Conservation (phyloP, 1,140 invertebrate genomes). For the Caerostris darwini region DNA sequence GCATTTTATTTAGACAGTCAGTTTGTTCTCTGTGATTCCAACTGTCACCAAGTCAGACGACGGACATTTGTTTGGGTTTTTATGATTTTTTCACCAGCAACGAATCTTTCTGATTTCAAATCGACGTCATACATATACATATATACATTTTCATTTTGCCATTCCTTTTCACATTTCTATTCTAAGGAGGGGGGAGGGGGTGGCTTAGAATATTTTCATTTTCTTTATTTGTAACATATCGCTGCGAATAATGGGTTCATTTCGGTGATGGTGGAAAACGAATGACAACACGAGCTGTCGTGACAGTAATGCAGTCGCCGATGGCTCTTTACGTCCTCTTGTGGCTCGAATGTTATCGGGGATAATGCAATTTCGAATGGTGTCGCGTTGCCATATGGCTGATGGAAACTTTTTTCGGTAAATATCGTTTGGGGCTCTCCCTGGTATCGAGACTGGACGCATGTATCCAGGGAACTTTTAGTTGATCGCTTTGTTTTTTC, state of each 20-base stretch:
- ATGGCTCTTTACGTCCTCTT: constrained; percentile 50
- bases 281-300: not conserved
- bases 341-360: constrained; percentile 47
- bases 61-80: constrained; percentile 67
- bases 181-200: not conserved
- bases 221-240: constrained; percentile 59
- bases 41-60: constrained; percentile 50
- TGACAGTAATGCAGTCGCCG: constrained; percentile 61
- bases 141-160: not conserved
- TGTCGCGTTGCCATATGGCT: constrained; percentile 10
- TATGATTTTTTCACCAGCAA: constrained; percentile 7
- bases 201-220: constrained; percentile 43
- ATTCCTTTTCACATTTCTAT: not conserved
- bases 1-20: constrained; percentile 71
- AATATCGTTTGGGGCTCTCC: not conserved
- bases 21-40: constrained; percentile 71
- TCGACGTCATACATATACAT: not conserved
- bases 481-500: constrained; percentile 5
- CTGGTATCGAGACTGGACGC: not conserved
- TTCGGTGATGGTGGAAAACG: constrained; percentile 37
- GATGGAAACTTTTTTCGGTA: constrained; percentile 1
- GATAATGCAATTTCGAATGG: constrained; percentile 55
- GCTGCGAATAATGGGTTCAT: constrained; percentile 54
- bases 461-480: constrained; percentile 23
- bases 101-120: constrained; percentile 12